These are phyloP conservation scores for Ploceus nigricollis DNA, from an alignment of 2,113 vertebrate genomes.

Conservation along the genomic window DNA sequence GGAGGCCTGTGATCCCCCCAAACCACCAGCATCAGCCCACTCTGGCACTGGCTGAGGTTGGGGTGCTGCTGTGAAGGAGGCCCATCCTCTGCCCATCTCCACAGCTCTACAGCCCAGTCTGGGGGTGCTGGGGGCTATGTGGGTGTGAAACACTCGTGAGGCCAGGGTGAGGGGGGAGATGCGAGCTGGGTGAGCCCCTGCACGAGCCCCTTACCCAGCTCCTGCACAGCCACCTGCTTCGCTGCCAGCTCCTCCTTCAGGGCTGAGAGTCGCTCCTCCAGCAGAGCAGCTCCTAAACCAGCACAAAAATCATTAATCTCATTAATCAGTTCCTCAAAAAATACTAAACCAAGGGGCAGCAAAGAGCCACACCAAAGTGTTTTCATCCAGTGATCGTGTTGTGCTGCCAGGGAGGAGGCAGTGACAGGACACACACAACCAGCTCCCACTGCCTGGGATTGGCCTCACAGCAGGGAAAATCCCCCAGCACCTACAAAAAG, in stretches of 20 bases:
- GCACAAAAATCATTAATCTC: neutral
- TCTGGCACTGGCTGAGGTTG: neutral
- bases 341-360: neutral
- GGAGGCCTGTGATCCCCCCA: neutral
- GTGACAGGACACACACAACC: neutral
- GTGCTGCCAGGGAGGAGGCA: neutral
- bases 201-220: conserved; percentile 73
- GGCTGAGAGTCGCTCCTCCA: conserved; percentile 69
- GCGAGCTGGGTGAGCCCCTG: neutral
- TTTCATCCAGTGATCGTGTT: neutral
- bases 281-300: conserved; percentile 56
- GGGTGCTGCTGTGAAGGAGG: neutral
- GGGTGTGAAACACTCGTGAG: rapidly evolving
- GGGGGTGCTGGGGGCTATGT: rapidly evolving
- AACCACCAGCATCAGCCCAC: neutral
- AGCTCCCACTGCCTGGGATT: neutral
- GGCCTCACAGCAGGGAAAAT: neutral
- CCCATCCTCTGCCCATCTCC: neutral
- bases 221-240: conserved; percentile 68
- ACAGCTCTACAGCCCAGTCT: neutral
- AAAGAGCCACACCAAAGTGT: neutral
- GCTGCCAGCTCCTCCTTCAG: conserved; percentile 72
- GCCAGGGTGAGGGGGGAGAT: neutral
- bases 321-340: neutral
- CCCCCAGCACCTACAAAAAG: neutral